phyloP scores from a whole-genome alignment of 2,797 vertebrate genomes.

The Pseudomugil gertrudae region DNA sequence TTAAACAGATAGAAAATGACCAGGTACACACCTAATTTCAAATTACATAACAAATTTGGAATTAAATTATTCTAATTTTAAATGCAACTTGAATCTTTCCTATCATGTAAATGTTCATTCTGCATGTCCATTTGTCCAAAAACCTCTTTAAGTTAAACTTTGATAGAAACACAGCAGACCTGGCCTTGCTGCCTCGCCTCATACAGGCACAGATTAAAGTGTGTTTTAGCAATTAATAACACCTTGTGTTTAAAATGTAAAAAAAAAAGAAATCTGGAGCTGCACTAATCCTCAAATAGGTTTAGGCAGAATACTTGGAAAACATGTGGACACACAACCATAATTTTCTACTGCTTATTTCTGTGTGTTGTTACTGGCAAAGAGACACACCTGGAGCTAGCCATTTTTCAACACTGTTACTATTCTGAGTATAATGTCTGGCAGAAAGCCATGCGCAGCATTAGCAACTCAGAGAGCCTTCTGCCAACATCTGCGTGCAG shows the following conservation, averaged over 20 bases:
- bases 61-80: too few relatives aligned
- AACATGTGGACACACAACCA: constrained; percentile 28
- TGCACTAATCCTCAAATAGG: too few relatives aligned
- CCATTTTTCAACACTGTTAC: constrained; percentile 74
- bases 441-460: constrained; percentile 67
- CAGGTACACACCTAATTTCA: too few relatives aligned
- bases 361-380: constrained; percentile 78
- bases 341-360: constrained; percentile 35
- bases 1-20: too few relatives aligned
- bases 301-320: constrained; percentile 10
- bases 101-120: too few relatives aligned
- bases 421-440: constrained; percentile 84
- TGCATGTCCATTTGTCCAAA: too few relatives aligned
- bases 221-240: background rate
- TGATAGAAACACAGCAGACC: too few relatives aligned
- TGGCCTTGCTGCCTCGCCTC: too few relatives aligned
- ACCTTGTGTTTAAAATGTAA: background rate
- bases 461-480: constrained; percentile 56
- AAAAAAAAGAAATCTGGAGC: background rate
- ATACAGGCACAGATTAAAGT: too few relatives aligned
- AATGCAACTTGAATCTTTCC: too few relatives aligned
- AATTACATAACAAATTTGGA: too few relatives aligned
- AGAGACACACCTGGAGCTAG: constrained; percentile 70
- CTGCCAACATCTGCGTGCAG: constrained; percentile 70
- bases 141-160: too few relatives aligned